phyloP scores from a whole-genome alignment of 1,140 invertebrate genomes.

The Ceratina australensis region DNA sequence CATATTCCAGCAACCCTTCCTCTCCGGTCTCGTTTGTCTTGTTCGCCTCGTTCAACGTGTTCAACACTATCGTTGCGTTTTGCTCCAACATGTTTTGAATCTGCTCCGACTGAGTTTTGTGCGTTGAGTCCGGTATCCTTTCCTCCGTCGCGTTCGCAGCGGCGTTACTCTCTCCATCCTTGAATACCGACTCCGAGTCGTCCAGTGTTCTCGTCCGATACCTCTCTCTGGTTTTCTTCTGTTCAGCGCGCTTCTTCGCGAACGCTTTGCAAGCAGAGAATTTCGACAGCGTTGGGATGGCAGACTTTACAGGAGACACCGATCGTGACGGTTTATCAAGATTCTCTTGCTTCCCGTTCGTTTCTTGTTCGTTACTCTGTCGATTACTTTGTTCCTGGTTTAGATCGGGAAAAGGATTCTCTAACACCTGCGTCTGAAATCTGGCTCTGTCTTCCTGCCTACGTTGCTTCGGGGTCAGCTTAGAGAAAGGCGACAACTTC shows the following conservation, averaged over 20 bases:
- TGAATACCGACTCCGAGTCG: constrained; percentile 71
- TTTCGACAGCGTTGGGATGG: constrained; percentile 77
- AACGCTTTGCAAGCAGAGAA: constrained; percentile 78
- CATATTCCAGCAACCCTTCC: constrained; percentile 82
- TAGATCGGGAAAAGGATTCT: constrained; percentile 63
- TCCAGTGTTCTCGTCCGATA: constrained; percentile 84
- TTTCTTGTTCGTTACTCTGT: neutral
- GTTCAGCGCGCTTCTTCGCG: constrained; percentile 79
- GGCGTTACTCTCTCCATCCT: constrained; percentile 18
- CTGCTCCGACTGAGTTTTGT: constrained; percentile 75
- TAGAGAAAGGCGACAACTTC: constrained; percentile 74
- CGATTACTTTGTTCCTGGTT: neutral
- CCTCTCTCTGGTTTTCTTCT: constrained; percentile 81
- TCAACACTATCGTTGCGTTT: constrained; percentile 81
- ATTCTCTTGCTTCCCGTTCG: constrained; percentile 44
- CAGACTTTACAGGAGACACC: constrained; percentile 73
- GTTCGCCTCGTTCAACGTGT: constrained; percentile 77
- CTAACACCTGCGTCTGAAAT: constrained; percentile 85
- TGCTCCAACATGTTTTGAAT: constrained; percentile 78
- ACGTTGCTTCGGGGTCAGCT: constrained; percentile 84
- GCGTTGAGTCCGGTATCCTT: neutral
- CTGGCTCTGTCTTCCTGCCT: constrained; percentile 84
- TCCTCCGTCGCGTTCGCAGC: neutral
- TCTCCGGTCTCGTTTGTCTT: constrained; percentile 71
- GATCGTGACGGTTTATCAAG: constrained; percentile 39